Percentiles rank a stretch among this genome's conserved stretches.
Evolutionary conservation across 2,113 vertebrate species (phyloP).

Genomic region (Isurus oxyrinchus): DNA sequence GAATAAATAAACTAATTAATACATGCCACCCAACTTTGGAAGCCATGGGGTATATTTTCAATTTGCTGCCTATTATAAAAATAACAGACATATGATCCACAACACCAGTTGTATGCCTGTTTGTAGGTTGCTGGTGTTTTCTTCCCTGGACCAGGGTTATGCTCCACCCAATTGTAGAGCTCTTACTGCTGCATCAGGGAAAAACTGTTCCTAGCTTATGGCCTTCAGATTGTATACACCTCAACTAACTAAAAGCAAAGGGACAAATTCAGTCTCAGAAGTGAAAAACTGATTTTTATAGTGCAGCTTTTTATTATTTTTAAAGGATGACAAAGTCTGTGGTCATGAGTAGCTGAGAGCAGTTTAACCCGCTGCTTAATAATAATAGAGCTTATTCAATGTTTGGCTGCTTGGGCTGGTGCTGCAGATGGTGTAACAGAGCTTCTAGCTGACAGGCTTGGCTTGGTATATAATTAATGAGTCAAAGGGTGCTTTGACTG

Average conservation of each 20-base stretch:
- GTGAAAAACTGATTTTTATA: not conserved
- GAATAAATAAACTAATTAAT: not conserved
- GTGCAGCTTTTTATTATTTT: not conserved
- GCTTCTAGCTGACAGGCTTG: conserved; percentile 42
- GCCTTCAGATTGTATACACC: not conserved
- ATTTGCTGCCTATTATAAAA: not conserved
- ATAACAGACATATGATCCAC: not conserved
- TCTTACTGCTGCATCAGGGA: not conserved
- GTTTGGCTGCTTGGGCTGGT: not conserved
- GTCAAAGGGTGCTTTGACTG: conserved; percentile 25
- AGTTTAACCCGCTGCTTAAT: not conserved
- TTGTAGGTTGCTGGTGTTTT: not conserved
- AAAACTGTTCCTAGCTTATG: not conserved
- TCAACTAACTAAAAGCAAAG: not conserved
- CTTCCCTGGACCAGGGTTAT: not conserved
- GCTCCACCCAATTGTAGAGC: too few species aligned
- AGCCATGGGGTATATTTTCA: not conserved
- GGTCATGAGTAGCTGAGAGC: not conserved
- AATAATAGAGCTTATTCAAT: not conserved
- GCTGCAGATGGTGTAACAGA: conserved; percentile 26
- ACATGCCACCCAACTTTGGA: not conserved
- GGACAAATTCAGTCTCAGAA: not conserved
- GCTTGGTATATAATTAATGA: conserved; percentile 54
- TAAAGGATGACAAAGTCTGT: not conserved
- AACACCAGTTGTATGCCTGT: not conserved